These are phyloP conservation scores for Diaphora mendica DNA, from an alignment of 2,888 invertebrate genomes.

Conservation along the genomic window DNA sequence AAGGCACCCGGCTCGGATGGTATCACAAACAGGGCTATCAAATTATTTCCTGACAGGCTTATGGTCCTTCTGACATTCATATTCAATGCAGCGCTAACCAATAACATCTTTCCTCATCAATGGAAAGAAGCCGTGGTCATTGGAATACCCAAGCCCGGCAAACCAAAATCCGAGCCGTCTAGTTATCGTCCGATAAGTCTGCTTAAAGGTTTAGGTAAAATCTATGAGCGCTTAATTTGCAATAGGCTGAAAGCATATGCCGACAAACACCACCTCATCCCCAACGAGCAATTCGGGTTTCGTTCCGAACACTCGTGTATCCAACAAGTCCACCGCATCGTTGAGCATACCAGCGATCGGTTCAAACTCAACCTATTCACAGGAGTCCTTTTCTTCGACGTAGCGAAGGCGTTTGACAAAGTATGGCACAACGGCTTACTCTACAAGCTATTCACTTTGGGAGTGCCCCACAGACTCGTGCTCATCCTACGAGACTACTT, in stretches of 20 bases:
- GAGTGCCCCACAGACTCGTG: too few relatives aligned
- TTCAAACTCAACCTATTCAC: not conserved
- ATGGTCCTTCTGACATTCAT: not conserved
- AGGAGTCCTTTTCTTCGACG: not conserved
- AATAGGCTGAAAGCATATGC: not conserved
- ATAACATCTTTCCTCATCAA: not conserved
- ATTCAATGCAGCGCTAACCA: not conserved
- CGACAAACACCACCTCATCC: not conserved
- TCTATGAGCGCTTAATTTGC: not conserved
- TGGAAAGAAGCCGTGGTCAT: not conserved
- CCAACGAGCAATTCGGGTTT: not conserved
- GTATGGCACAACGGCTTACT: not conserved
- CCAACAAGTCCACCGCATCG: not conserved
- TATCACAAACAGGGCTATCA: not conserved
- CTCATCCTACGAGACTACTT: too few relatives aligned
- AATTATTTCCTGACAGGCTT: not conserved
- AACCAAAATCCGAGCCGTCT: not conserved
- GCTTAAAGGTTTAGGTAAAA: not conserved
- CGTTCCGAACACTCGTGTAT: not conserved
- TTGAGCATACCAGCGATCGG: not conserved
- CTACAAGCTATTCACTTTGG: not conserved
- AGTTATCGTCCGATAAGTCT: not conserved
- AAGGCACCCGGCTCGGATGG: not conserved
- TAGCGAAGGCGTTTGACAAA: not conserved
- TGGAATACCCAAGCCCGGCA: not conserved